phyloP scores from a whole-genome alignment of 2,888 invertebrate genomes.

The Lochmaea crataegi region DNA sequence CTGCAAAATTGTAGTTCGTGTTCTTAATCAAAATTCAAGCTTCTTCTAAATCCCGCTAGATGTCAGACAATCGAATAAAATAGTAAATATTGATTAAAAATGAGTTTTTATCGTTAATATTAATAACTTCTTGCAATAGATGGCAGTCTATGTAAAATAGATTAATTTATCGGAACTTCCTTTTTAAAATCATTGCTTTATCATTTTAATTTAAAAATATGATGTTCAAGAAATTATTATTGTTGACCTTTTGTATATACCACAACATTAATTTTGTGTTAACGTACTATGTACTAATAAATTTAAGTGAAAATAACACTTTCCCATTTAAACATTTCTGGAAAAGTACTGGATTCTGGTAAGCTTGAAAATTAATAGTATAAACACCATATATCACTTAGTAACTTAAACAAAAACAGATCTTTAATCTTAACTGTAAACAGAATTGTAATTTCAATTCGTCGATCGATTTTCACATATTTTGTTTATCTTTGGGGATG shows the following conservation, averaged over 20 bases:
- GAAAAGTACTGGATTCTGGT: slow-evolving; percentile 66
- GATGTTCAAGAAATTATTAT: not conserved
- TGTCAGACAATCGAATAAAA: not conserved
- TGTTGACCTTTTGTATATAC: not conserved
- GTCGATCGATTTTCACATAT: too few species aligned
- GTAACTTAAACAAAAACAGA: not conserved
- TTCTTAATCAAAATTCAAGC: too few species aligned
- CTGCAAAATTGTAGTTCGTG: not conserved
- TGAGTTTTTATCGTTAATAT: too few species aligned
- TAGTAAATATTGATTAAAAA: too few species aligned
- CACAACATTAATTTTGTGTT: not conserved
- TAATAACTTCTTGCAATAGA: not conserved
- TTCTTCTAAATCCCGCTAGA: not conserved
- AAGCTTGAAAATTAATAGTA: slow-evolving; percentile 34
- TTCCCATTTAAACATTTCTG: slow-evolving; percentile 60
- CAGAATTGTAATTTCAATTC: too few species aligned
- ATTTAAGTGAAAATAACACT: not conserved
- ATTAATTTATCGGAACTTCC: not conserved
- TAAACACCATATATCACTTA: not conserved
- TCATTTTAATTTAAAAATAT: not conserved
- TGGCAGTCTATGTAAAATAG: not conserved
- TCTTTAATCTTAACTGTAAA: not conserved
- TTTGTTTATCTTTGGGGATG: too few species aligned
- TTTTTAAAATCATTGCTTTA: not conserved
- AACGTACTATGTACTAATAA: not conserved